A percentile compares a stretch with the other conserved stretches of the same genome.
These are phyloP conservation scores for Polyodon spathula DNA, from an alignment of 2,113 vertebrate genomes.

Conservation along the genomic window DNA sequence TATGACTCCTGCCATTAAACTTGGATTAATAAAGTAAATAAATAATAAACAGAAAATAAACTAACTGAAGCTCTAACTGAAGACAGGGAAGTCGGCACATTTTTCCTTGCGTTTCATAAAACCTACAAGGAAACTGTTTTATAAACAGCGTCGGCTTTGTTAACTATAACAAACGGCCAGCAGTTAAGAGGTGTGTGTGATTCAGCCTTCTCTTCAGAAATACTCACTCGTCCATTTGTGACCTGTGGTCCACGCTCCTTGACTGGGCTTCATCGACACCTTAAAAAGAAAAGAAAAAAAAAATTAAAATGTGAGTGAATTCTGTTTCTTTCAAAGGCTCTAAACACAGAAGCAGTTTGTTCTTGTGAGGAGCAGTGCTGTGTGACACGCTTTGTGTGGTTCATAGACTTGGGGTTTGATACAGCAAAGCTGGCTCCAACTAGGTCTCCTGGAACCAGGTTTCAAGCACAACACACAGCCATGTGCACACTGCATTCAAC, in stretches of 20 bases:
- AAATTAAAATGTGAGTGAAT: no score
- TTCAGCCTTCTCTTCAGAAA: no score
- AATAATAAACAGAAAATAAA: constrained; percentile 47
- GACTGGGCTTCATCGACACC: constrained; percentile 7
- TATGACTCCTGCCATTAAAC: constrained; percentile 67
- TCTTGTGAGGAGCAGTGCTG: no score
- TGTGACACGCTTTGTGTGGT: no score
- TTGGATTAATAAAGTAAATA: constrained; percentile 61
- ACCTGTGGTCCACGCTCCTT: constrained; percentile 17
- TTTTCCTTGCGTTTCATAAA: constrained; percentile 28
- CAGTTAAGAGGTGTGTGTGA: neutral
- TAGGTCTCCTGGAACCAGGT: no score
- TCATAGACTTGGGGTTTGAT: no score
- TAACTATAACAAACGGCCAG: constrained; percentile 13
- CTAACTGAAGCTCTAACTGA: constrained; percentile 52
- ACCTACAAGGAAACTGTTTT: constrained; percentile 15
- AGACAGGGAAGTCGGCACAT: no score
- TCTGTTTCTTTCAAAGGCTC: no score
- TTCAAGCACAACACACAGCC: no score
- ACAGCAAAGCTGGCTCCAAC: no score
- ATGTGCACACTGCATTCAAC: no score
- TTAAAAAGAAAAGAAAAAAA: neutral
- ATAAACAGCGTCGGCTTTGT: constrained; percentile 12
- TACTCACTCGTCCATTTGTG: constrained; percentile 40
- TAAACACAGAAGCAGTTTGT: no score